Evolutionary conservation across 2,113 vertebrate species (phyloP).

Genomic region (Gobius niger): DNA sequence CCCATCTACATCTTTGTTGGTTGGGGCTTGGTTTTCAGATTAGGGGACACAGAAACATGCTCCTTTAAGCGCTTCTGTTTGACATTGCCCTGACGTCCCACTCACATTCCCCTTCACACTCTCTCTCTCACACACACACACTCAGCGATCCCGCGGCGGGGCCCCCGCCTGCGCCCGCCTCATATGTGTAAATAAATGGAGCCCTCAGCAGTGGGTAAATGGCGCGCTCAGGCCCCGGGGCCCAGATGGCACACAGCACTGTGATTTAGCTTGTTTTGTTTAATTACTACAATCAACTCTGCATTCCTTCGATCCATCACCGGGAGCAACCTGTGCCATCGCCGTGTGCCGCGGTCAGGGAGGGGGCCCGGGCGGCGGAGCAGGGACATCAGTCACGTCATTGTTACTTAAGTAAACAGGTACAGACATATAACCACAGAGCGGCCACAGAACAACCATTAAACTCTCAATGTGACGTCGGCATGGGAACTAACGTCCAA

Average conservation of each 20-base stretch:
- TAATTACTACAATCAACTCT: slow-evolving; percentile 99
- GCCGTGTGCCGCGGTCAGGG: slow-evolving; percentile 53
- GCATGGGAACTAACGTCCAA: too few relatives aligned
- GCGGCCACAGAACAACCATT: too few relatives aligned
- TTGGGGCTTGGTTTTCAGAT: too few relatives aligned
- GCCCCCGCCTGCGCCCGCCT: slow-evolving; percentile 75
- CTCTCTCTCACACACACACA: slow-evolving; percentile 20
- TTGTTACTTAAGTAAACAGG: neutral
- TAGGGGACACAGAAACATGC: too few relatives aligned
- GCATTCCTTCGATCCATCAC: slow-evolving; percentile 99
- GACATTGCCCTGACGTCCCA: too few relatives aligned
- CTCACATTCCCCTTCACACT: too few relatives aligned
- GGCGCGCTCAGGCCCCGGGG: slow-evolving; percentile 87
- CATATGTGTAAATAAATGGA: slow-evolving; percentile 91
- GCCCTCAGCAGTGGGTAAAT: slow-evolving; percentile 89
- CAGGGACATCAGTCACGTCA: neutral
- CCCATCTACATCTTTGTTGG: too few relatives aligned
- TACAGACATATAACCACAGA: neutral
- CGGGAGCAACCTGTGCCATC: slow-evolving; percentile 95
- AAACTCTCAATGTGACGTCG: too few relatives aligned
- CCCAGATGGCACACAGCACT: slow-evolving; percentile 97
- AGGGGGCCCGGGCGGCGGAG: too few relatives aligned
- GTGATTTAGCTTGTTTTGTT: slow-evolving; percentile 99
- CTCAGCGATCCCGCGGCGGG: slow-evolving; percentile 9
- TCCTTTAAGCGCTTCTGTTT: too few relatives aligned